Evolutionary conservation across 2,888 invertebrate genomes (phyloP), one percentile per base, ranked within the genome.

Genomic region (Xestobium rufovillosum): DNA sequence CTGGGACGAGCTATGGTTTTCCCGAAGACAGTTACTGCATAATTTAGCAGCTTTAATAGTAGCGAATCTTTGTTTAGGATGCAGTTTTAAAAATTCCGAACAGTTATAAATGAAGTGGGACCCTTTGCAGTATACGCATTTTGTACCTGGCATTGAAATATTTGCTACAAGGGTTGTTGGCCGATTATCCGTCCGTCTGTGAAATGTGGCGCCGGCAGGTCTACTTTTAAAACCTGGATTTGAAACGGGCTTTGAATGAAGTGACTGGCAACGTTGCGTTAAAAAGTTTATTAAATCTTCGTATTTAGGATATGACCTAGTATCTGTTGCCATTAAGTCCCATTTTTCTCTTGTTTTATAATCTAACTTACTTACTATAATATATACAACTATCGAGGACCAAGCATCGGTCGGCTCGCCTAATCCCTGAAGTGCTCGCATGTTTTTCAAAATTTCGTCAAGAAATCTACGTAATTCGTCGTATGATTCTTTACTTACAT

Each of bases 301-400:
- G 6, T 38, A 14, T 3, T 14, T 26, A 11, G 42, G 46, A 29
- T 36, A 27, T 15, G 31, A 10, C 14, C 35, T n/a, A 11, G 28
- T 12, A 4, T 8, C 13, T 12, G 38, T n/a, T 0, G 36, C 29
- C n/a, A n/a, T n/a, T 0, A 9, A 10, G 14, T 50, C 47, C 48
- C 46, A 53, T 16, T 49, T 45, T 16, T 42, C 38, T 3, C 34
- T 33, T 4, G 47, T 41, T 9, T 9, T 26, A 8, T 23, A 8
- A 26, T 49, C 48, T 10, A 50, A 26, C 34, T 47, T 47, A 11
- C 27, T 35, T 1, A 44, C 36, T 0, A 53, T 31, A 4, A 49
- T 14, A 13, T 45, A 35, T 12, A 50, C 39, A 6, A 51, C 4
- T 1, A 50, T 11, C 6, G 40, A 42, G 25, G 50, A 47, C 50